Conservation (phyloP, 2,797 vertebrate species). For the Tinamus major region DNA sequence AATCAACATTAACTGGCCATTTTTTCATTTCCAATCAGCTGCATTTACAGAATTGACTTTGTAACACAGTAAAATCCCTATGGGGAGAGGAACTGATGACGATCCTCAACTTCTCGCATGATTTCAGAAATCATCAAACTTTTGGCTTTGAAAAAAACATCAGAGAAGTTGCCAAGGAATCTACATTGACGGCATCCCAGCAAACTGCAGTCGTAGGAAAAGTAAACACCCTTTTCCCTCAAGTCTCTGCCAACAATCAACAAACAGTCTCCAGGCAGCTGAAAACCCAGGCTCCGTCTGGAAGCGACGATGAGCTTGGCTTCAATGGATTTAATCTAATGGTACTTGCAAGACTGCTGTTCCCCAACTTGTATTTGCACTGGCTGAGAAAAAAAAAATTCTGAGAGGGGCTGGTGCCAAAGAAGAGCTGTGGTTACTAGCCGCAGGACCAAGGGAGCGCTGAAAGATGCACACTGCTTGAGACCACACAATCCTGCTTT, state of each 20-base stretch:
- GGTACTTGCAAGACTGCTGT: not conserved
- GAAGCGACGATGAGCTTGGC: not conserved
- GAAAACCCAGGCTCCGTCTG: not conserved
- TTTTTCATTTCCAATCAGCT: not conserved
- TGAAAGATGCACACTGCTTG: not conserved
- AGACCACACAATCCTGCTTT: not conserved
- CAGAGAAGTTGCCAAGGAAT: not conserved
- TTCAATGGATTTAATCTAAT: not conserved
- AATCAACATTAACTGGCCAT: not conserved
- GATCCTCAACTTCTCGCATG: not conserved
- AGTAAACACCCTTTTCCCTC: not conserved
- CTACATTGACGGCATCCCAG: not conserved
- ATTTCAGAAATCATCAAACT: not conserved
- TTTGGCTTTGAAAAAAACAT: not conserved
- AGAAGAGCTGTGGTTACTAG: not conserved
- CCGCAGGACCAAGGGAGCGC: not conserved
- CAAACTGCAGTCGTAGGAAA: not conserved
- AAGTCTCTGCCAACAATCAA: not conserved
- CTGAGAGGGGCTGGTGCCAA: not conserved
- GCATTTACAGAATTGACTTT: not conserved
- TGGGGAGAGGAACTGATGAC: not conserved
- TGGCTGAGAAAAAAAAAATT: not conserved
- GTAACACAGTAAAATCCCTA: not conserved
- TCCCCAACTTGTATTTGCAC: not conserved
- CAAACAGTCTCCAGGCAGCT: accelerated